Base-by-base conservation (phyloP, 2,113 vertebrate genomes). In the Grantiella picta region DNA sequence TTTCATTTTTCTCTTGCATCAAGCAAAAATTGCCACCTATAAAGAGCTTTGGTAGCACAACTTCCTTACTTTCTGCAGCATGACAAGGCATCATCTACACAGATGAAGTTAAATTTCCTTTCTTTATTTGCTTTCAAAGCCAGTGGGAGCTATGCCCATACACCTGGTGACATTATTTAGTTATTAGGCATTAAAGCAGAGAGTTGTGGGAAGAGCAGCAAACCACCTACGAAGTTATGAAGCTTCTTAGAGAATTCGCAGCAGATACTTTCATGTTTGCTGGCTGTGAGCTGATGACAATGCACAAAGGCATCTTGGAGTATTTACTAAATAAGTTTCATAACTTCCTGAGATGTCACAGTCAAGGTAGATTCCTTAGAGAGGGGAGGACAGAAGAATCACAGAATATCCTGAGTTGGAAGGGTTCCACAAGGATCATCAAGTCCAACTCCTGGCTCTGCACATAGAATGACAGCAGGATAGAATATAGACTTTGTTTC, bases 1-100 rank as follows among this genome's bases (percentile, higher is more conserved):
- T 94, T 69, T 75, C 16, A 35, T 93, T 90, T 93, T 92, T 92
- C 54, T 91, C 78, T 92, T 89, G 49, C 36, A 85, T 86, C 71
- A 71, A 79, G 59, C 23, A 68, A 27, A 91, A 94, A 70, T 35
- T 93, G 47, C 38, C 29, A 93, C 83, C 70, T 76, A 44, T 83
- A 91, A 87, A 85, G 79, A 60, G 40, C 82, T 95, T 90, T 89
- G 28, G 25, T 89, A 72, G 63, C 59, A 53, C 38, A 85, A 88
- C 54, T 85, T 86, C 59, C 77, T 82, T 68, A 65, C 33, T 73
- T 82, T 84, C 76, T 95, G 44, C 68, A 84, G 71, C 31, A 63
- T 33, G 49, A 59, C 72, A 84, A 87, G 42, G 53, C 61, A 47
- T 86, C 64, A 45, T 83, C 92, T 95, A 73, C 88, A 45, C 2